Conservation (phyloP, 2,113 vertebrate species). For the Taxidea taxus region DNA sequence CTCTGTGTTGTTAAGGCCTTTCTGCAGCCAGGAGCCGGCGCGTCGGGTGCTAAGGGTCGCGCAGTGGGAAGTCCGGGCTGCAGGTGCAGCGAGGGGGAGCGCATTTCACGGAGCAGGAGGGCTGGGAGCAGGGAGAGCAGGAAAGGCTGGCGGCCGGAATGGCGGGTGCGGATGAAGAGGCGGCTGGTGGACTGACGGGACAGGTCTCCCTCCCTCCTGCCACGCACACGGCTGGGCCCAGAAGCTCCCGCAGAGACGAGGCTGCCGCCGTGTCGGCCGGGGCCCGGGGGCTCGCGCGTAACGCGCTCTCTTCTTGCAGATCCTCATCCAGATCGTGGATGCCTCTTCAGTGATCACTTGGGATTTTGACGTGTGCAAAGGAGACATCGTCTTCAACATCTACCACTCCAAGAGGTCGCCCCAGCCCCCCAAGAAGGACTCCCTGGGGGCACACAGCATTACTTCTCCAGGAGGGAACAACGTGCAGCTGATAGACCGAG, state of each 20-base stretch:
- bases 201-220: rapidly evolving
- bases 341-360: slow-evolving; percentile 96
- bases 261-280: rapidly evolving
- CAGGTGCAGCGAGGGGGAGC: rapidly evolving
- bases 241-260: rapidly evolving
- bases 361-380: slow-evolving; percentile 98
- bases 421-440: slow-evolving; percentile 90
- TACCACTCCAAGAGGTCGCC: slow-evolving; percentile 93
- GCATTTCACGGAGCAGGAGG: rapidly evolving
- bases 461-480: slow-evolving; percentile 89
- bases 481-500: slow-evolving; percentile 90
- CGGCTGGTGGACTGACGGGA: rapidly evolving
- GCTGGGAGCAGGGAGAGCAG: not conserved
- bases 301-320: slow-evolving; percentile 75
- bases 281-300: rapidly evolving
- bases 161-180: not conserved
- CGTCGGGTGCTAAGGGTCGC: rapidly evolving
- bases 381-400: slow-evolving; percentile 94
- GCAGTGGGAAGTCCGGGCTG: rapidly evolving
- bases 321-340: slow-evolving; percentile 93
- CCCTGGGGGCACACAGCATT: slow-evolving; percentile 88
- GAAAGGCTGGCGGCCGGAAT: rapidly evolving
- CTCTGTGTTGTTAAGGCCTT: rapidly evolving
- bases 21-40: not conserved
- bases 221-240: rapidly evolving